Evolutionary conservation across 2,113 vertebrate genomes (phyloP).

Genomic region (Microtus pennsylvanicus): DNA sequence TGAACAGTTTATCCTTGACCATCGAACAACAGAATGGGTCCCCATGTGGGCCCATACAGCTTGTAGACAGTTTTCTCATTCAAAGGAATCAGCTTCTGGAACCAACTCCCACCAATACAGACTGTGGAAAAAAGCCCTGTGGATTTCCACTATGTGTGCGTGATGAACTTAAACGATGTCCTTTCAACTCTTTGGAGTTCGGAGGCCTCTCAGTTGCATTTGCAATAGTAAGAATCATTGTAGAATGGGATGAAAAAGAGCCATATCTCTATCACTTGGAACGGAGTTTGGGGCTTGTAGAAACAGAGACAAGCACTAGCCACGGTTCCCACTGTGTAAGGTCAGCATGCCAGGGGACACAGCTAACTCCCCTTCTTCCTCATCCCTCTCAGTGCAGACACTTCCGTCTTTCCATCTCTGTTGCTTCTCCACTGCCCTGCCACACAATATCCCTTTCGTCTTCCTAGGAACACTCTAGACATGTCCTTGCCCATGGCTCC

Average conservation of each 20-base stretch:
- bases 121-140: neutral
- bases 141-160: neutral
- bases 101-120: neutral
- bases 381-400: neutral
- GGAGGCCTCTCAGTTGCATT: neutral
- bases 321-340: too few species aligned
- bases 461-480: neutral
- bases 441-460: neutral
- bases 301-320: neutral
- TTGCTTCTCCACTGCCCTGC: neutral
- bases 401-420: neutral
- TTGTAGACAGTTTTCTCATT: neutral
- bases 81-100: constrained; percentile 5
- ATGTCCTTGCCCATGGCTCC: neutral
- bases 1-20: neutral
- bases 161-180: neutral
- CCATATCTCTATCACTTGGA: neutral
- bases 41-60: accelerated
- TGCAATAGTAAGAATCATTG: neutral
- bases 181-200: neutral
- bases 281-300: neutral
- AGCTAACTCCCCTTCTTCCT: neutral
- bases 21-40: neutral
- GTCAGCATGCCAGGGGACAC: neutral
- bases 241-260: neutral